These are phyloP conservation scores for Vimba vimba DNA, from an alignment of 2,113 vertebrate species.

Conservation along the genomic window DNA sequence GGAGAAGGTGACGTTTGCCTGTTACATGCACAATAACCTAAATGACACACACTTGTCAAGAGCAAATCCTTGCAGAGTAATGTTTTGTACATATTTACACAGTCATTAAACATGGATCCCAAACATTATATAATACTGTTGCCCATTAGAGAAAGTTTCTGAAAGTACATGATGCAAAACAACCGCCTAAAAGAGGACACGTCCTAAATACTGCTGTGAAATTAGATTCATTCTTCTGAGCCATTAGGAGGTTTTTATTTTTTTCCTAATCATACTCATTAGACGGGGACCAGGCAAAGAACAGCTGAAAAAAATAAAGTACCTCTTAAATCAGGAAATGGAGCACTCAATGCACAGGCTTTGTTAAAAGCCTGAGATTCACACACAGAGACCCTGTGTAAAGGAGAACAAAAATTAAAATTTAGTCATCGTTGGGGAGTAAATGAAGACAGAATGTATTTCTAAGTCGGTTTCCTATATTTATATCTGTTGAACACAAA, in stretches of 20 bases:
- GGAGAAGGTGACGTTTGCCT: conserved; percentile 87
- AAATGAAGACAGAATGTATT: not conserved
- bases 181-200: conserved; percentile 43
- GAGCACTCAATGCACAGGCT: conserved; percentile 9
- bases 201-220: conserved; percentile 57
- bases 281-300: conserved; percentile 46
- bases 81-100: not conserved
- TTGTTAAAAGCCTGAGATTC: conserved; percentile 29
- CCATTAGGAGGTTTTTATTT: conserved; percentile 34
- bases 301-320: conserved; percentile 43
- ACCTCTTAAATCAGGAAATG: conserved; percentile 52
- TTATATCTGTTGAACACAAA: not conserved
- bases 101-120: conserved; percentile 3
- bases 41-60: not conserved
- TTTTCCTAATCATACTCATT: conserved; percentile 43
- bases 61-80: conserved; percentile 4
- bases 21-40: conserved; percentile 49
- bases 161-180: conserved; percentile 37
- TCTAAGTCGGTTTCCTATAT: not conserved
- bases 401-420: not conserved
- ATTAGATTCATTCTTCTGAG: conserved; percentile 58
- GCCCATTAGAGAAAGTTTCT: conserved; percentile 42
- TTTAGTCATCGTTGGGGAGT: not conserved
- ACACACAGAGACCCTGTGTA: conserved; percentile 3
- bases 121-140: conserved; percentile 37